Conservation (phyloP, 1,140 invertebrate species). For the Leptonema lineaticorne region DNA sequence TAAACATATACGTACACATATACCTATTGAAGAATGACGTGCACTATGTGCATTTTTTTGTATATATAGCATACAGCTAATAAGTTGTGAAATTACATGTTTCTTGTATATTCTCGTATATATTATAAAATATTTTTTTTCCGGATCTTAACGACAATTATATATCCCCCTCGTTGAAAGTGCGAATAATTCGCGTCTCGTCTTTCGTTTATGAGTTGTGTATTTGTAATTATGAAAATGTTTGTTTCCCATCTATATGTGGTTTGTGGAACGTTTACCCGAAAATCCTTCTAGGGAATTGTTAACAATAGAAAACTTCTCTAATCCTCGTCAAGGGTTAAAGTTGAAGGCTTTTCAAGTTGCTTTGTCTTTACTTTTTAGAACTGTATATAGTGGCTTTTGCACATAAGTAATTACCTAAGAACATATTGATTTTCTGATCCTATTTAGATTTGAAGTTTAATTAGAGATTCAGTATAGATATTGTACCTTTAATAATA, state of each 20-base stretch:
- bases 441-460: too few species aligned
- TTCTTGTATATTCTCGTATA: too few species aligned
- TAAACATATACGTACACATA: too few species aligned
- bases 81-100: too few species aligned
- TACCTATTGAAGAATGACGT: too few species aligned
- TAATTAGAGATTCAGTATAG: too few species aligned
- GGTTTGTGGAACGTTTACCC: neutral
- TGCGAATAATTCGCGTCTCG: neutral
- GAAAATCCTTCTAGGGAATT: neutral
- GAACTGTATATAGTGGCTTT: neutral
- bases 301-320: slow-evolving; percentile 4
- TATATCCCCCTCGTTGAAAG: too few species aligned
- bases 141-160: neutral
- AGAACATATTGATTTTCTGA: neutral
- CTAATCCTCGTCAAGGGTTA: slow-evolving; percentile 3
- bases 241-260: neutral
- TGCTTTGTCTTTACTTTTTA: neutral
- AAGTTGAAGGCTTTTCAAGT: neutral
- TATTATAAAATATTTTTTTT: neutral
- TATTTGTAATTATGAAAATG: neutral
- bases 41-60: too few species aligned
- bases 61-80: too few species aligned
- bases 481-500: too few species aligned
- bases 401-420: slow-evolving; percentile 1
- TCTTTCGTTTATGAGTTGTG: neutral